Percentiles rank a stretch among this genome's conserved stretches.
These are phyloP conservation scores for Coelogynopora nodosa DNA, from an alignment of 2,888 invertebrate species.

Conservation along the genomic window DNA sequence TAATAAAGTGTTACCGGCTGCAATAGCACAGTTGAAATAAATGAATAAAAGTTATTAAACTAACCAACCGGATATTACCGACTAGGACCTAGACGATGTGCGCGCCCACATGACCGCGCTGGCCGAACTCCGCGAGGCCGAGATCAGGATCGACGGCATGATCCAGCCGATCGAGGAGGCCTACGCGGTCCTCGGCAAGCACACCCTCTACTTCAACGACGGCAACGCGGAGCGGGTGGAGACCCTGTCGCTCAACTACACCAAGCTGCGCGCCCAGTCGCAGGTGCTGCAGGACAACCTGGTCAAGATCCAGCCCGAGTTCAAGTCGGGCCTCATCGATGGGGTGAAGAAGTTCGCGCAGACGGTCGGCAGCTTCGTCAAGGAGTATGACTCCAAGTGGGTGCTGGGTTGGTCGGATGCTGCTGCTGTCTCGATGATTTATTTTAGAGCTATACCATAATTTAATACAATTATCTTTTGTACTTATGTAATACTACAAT, in stretches of 20 bases:
- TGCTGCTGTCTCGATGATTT: background rate
- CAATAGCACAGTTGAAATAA: too few species aligned
- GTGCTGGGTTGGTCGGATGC: constrained; percentile 37
- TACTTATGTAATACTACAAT: too few species aligned
- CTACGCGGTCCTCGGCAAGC: constrained; percentile 81
- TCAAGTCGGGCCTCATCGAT: constrained; percentile 76
- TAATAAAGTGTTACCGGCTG: too few species aligned
- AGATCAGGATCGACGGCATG: constrained; percentile 87
- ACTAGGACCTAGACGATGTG: constrained; percentile 82
- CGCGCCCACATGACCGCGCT: constrained; percentile 86
- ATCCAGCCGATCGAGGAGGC: constrained; percentile 94
- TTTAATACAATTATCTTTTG: too few species aligned
- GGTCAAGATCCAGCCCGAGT: constrained; percentile 78
- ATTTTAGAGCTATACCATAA: too few species aligned
- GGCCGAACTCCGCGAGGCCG: constrained; percentile 84
- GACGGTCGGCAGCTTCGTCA: constrained; percentile 65
- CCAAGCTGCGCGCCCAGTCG: constrained; percentile 68
- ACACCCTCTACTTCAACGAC: constrained; percentile 79
- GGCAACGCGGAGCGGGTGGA: constrained; percentile 89
- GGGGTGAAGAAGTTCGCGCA: constrained; percentile 77
- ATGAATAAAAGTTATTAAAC: too few species aligned
- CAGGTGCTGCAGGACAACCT: constrained; percentile 73
- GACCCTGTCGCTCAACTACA: constrained; percentile 82
- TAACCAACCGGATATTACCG: too few species aligned
- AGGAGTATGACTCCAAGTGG: constrained; percentile 61